Evolutionary conservation across 2,797 vertebrate genomes (phyloP).

Genomic region (Ibycter americanus): DNA sequence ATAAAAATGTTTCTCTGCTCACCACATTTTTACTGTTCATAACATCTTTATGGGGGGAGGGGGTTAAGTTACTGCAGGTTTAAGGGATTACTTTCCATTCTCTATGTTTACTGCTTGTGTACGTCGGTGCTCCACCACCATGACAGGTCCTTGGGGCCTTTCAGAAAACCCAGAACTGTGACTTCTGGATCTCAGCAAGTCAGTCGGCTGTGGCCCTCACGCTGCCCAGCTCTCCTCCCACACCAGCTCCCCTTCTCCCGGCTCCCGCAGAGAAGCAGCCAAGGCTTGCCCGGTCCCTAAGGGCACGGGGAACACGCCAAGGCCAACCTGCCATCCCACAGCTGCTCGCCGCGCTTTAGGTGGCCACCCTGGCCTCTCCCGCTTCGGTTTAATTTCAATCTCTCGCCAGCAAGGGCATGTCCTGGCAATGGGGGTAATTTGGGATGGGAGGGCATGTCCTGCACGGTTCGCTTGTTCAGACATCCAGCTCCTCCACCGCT

Average conservation of each 20-base stretch:
- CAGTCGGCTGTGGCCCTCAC: background rate
- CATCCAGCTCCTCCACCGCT: background rate
- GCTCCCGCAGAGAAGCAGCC: background rate
- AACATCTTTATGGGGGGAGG: conserved; percentile 21
- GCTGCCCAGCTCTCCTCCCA: background rate
- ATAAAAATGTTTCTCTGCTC: conserved; percentile 22
- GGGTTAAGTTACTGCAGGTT: conserved; percentile 40
- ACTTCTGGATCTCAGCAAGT: background rate
- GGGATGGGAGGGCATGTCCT: background rate
- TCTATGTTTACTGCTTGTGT: background rate
- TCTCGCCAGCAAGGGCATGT: background rate
- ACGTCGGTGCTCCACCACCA: background rate
- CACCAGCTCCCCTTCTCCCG: background rate
- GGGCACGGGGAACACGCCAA: rapidly evolving
- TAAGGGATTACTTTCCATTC: conserved; percentile 30
- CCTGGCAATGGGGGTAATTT: background rate
- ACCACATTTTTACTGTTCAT: conserved; percentile 14
- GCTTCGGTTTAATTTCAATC: rapidly evolving
- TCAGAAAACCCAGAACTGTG: background rate
- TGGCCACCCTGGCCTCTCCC: background rate
- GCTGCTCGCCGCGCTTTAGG: background rate
- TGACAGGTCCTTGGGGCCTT: background rate
- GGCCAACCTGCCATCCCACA: background rate
- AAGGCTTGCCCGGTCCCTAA: background rate
- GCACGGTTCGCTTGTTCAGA: background rate